Base-by-base conservation (phyloP, 92 coral and sea anemone species). In the Metridium senile region DNA sequence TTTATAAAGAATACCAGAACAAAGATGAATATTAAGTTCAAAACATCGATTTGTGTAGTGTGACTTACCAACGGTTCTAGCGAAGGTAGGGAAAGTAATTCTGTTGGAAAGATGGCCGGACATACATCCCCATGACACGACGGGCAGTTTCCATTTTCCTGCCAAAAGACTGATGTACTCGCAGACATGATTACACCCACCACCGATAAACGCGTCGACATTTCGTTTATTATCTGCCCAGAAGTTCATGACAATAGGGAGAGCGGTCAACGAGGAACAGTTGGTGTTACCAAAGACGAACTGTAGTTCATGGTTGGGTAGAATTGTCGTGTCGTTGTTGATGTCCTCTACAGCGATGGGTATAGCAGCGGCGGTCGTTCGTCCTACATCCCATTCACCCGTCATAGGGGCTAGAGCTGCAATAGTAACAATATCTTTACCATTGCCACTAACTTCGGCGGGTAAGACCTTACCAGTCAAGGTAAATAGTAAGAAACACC, bases 121-220 rank as follows among this genome's bases (percentile, higher is more conserved):
- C 96, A 90, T 90, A 75, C 96, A 90, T 0, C 96, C 96, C 96
- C 96, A 90, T 1, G 96, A 90, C 21, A 90, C 85, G 1, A 90
- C 96, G 0, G 96, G 96, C 4, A 90, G 85, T 74, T 90, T 90
- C 96, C 92, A 90, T 32, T 90, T 88, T 9, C 96, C 96, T 1
- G 96, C 96, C 54, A 90, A 52, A 39, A 90, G 81, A 45, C 96
- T 90, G 78, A 90, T 88, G 74, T 90, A 90, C 77, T 90, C 96
- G 57, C 96, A 87, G 11, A 90, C 96, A 65, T 91, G 87, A 45
- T 90, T 90, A 39, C 96, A 90, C 0, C 96, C 96, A 8, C 96
- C 96, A 10, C 96, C 96, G 23, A 90, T 90, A 33, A 88, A 90
- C 1, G 96, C 96, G 27, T 90, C 96, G 1, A 90, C 96, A 26